Percentiles rank a stretch among this genome's conserved stretches.
Evolutionary conservation across 1,140 invertebrate species (phyloP).

Genomic region (Paraescarpia echinospica): DNA sequence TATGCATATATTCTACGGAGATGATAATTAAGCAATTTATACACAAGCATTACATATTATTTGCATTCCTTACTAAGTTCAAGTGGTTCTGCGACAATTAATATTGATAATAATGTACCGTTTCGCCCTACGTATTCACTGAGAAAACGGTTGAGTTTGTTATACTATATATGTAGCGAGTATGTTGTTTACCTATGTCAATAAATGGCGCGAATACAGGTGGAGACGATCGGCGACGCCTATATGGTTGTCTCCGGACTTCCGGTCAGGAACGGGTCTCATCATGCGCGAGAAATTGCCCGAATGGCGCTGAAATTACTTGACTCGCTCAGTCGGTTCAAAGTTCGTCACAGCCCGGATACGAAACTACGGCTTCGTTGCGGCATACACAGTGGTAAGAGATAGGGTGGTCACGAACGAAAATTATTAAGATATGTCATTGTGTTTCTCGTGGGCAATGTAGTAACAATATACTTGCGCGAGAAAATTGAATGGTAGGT

Average conservation of each 20-base stretch:
- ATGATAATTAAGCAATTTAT: background rate
- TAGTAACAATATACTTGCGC: no score
- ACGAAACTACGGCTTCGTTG: conserved; percentile 85
- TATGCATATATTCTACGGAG: background rate
- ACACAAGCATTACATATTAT: background rate
- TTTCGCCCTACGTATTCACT: background rate
- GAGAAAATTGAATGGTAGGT: no score
- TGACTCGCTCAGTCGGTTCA: conserved; percentile 80
- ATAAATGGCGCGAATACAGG: conserved; percentile 8
- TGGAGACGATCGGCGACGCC: conserved; percentile 54
- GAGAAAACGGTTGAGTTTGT: background rate
- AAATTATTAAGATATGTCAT: background rate
- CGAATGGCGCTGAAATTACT: conserved; percentile 85
- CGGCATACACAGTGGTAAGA: conserved; percentile 85
- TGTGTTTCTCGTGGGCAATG: no score
- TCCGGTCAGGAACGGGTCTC: conserved; percentile 65
- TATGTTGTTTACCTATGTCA: background rate
- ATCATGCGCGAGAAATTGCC: conserved; percentile 81
- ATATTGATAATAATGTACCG: no score
- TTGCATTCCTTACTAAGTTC: background rate
- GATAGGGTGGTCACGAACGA: background rate
- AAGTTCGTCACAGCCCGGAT: conserved; percentile 80
- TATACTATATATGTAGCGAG: background rate
- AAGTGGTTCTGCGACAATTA: no score
- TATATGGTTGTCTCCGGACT: conserved; percentile 57